Conservation (phyloP, 2,113 vertebrate genomes). For the Pygoscelis adeliae region DNA sequence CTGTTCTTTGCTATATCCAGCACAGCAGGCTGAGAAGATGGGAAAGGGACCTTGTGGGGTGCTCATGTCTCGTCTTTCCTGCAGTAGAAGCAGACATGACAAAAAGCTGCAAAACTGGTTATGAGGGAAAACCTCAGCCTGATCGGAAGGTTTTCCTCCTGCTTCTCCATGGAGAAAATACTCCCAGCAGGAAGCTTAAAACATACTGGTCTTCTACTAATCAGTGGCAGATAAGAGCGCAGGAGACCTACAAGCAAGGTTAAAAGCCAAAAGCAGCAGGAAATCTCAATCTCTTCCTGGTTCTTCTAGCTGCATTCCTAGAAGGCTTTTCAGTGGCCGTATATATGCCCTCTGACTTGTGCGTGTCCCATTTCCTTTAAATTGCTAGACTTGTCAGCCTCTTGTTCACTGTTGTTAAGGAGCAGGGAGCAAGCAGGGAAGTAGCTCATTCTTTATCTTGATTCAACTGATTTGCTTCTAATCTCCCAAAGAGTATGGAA, state of each 20-base stretch:
- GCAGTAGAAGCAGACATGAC: background rate
- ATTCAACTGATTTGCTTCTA: background rate
- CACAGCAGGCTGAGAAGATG: background rate
- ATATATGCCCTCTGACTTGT: background rate
- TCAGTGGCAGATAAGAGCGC: background rate
- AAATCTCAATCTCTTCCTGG: background rate
- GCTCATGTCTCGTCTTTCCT: background rate
- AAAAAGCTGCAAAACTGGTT: background rate
- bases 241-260: background rate
- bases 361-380: background rate
- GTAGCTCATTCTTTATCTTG: background rate
- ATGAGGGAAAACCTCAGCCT: background rate
- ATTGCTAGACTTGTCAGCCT: background rate
- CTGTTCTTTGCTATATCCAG: background rate
- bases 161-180: background rate
- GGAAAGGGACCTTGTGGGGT: background rate
- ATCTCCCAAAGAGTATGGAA: background rate
- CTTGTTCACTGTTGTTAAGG: background rate
- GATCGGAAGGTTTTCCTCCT: background rate
- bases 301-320: background rate
- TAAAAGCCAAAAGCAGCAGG: background rate
- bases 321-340: background rate
- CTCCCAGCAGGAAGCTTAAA: background rate
- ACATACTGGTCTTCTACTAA: background rate
- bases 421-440: background rate